Base-by-base conservation (phyloP, 2,113 vertebrate species). In the Poecilia latipinna region DNA sequence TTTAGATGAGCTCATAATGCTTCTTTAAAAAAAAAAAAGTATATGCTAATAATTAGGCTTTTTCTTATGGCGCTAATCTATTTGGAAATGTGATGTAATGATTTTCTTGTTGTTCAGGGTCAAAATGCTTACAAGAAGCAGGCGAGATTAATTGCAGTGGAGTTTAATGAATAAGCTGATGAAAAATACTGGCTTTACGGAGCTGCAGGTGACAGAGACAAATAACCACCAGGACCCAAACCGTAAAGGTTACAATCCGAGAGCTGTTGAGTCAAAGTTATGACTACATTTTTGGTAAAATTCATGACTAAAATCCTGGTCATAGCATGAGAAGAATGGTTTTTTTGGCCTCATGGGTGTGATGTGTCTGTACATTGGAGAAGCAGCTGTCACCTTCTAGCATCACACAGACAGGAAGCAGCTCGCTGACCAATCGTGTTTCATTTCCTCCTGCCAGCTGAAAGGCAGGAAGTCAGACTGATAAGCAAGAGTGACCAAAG, bases 391-490 rank as follows among this genome's bases (percentile, higher is more conserved):
- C 82, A 84, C 75, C 70, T 65, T 60, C 67, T 61, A 48, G 68
- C 63, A 70, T 77, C 68, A 72, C 74, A 54, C 67, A 42, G 57
- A 78, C 86, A 87, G 91, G 92, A 92, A 94, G 67, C 73, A 31
- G 77, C 65, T 88, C 66, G 48, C 77, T 68, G 61, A 66, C 61
- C 19, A 71, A 82, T 82, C 74, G 39, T 0, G 54, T 88, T 88
- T 85, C 75, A 82, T 64, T 88, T 89, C 83, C 83, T 75, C 31
- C 77, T 29, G 29, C 15, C 44, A 70, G 57, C 79, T 82, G 31
- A 78, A 87, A 79, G 84, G 75, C 87, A 92, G 90, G 88, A 93
- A 89, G 88, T 70, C 29, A 26, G 15, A 67, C 57, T 68, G 78
- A 87, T 88, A 85, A 90, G 78, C 74, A 77, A 69, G 62, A 76